Evolutionary conservation across 2,888 invertebrate genomes (phyloP).

Genomic region (Amiota mariae): DNA sequence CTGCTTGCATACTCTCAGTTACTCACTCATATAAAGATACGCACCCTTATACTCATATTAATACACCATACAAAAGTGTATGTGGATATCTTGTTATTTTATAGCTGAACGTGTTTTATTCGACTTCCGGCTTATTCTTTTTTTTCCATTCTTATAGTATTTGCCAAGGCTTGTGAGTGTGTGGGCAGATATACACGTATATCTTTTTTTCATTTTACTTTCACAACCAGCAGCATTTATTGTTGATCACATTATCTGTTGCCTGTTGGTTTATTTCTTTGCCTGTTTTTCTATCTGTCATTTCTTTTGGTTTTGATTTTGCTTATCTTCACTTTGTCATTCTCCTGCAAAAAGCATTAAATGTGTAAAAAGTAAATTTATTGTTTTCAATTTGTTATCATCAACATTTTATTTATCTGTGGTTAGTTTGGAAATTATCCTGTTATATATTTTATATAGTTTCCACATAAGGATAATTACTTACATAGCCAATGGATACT

Average conservation of each 20-base stretch:
- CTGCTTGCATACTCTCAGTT: not conserved
- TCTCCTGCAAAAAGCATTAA: conserved; percentile 44
- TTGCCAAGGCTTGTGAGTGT: not conserved
- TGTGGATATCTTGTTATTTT: conserved; percentile 48
- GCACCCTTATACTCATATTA: no score
- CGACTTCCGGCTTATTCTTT: conserved; percentile 49
- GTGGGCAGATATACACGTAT: conserved; percentile 8
- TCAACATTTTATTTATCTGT: not conserved
- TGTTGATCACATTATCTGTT: not conserved
- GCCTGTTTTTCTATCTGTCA: not conserved
- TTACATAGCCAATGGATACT: no score
- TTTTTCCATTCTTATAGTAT: not conserved
- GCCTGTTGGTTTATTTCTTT: not conserved
- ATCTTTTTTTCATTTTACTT: not conserved
- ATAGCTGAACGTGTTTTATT: conserved; percentile 63
- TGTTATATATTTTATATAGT: no score
- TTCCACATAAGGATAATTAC: no score
- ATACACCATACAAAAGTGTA: not conserved
- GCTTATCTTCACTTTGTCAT: conserved; percentile 18
- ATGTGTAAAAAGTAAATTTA: conserved; percentile 60
- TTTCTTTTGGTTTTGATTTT: not conserved
- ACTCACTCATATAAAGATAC: not conserved
- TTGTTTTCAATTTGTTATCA: conserved; percentile 63
- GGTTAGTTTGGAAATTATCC: conserved; percentile 15
- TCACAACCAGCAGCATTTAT: not conserved